Evolutionary conservation across 30 jellyfish, hydroid and myxozoan species (phyloP).

Genomic region (Nemopilema nomurai): DNA sequence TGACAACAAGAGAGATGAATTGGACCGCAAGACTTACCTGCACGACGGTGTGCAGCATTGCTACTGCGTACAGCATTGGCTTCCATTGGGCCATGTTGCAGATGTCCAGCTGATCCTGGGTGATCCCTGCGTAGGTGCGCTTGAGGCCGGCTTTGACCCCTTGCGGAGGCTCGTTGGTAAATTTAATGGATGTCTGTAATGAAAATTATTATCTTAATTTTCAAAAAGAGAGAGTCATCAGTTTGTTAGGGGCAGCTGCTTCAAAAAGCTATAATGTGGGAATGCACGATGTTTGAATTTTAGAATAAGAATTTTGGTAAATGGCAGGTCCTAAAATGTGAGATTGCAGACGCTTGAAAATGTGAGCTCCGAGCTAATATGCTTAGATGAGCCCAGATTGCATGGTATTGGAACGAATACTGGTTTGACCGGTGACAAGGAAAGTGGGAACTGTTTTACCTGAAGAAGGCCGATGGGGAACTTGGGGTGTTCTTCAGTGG

Average conservation of each 20-base stretch:
- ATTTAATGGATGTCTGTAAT: slow-evolving; percentile 75
- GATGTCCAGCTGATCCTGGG: slow-evolving; percentile 91
- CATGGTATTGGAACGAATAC: too few relatives aligned
- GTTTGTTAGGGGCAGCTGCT: too few relatives aligned
- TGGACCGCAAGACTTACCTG: slow-evolving; percentile 56
- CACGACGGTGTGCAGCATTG: slow-evolving; percentile 90
- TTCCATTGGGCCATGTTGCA: slow-evolving; percentile 94
- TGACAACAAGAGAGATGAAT: not conserved
- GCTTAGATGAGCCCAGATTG: too few relatives aligned
- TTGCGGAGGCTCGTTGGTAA: slow-evolving; percentile 97
- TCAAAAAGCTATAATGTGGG: too few relatives aligned
- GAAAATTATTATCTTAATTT: not conserved
- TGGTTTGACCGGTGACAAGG: not conserved
- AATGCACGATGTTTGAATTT: too few relatives aligned
- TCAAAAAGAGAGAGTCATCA: too few relatives aligned
- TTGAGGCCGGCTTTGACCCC: slow-evolving; percentile 95
- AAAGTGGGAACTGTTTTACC: slow-evolving; percentile 34
- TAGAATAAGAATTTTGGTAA: too few relatives aligned
- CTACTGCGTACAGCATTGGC: slow-evolving; percentile 91
- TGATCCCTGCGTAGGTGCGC: slow-evolving; percentile 88
- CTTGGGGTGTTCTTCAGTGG: slow-evolving; percentile 94
- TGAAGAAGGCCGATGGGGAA: slow-evolving; percentile 95
- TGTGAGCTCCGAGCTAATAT: too few relatives aligned
- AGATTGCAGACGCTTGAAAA: too few relatives aligned
- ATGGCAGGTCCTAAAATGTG: too few relatives aligned